Conservation (phyloP, 2,113 vertebrate genomes). For the Cavia aperea region DNA sequence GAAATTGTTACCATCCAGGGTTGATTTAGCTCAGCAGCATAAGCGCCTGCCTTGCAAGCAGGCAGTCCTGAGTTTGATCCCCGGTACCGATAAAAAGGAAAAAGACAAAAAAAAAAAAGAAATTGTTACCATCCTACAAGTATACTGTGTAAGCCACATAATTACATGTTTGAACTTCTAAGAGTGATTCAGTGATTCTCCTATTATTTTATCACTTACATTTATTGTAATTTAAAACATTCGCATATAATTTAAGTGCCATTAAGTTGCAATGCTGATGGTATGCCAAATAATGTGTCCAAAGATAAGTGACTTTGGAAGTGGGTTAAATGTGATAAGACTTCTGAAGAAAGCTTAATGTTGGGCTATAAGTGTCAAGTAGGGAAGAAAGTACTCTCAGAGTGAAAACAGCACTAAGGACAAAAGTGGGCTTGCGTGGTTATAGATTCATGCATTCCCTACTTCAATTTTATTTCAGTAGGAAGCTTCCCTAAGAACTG, state of each 20-base stretch:
- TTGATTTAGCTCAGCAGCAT: no score
- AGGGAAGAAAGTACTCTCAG: background rate
- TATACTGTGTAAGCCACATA: background rate
- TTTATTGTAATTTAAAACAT: slow-evolving; percentile 15
- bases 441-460: background rate
- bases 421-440: background rate
- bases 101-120: background rate
- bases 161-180: background rate
- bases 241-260: background rate
- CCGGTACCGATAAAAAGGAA: no score
- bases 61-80: no score
- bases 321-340: background rate
- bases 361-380: background rate
- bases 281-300: background rate
- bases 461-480: background rate
- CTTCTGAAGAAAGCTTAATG: background rate
- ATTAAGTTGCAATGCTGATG: background rate
- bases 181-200: background rate
- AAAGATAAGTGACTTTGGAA: slow-evolving; percentile 7
- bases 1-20: background rate
- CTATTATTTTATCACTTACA: slow-evolving; percentile 9
- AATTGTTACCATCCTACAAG: background rate
- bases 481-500: background rate
- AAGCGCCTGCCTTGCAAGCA: no score
- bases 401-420: background rate